phyloP scores from a whole-genome alignment of 2,113 vertebrate genomes.

The Aegithalos caudatus region DNA sequence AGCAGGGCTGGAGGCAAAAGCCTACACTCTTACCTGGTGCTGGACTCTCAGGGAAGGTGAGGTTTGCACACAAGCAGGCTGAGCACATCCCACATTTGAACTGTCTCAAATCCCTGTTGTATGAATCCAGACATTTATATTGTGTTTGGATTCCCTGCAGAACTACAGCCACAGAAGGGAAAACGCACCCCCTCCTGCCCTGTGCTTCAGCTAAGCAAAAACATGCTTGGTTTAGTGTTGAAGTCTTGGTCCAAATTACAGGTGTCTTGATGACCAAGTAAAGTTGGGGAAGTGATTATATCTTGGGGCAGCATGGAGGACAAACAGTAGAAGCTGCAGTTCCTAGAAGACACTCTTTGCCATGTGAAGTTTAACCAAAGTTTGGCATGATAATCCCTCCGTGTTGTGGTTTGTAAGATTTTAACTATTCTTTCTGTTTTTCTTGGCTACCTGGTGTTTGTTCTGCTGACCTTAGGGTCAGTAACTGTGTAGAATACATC shows the following conservation, averaged over 20 bases:
- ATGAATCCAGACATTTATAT: background rate
- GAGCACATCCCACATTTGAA: background rate
- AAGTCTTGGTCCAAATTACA: background rate
- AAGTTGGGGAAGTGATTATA: background rate
- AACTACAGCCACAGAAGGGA: background rate
- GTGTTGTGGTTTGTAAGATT: background rate
- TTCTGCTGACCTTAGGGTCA: background rate
- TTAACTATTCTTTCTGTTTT: slow-evolving; percentile 27
- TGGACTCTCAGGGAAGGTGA: background rate
- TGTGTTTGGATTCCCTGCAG: background rate
- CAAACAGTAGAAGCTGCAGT: background rate
- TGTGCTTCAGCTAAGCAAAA: background rate
- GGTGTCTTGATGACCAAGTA: background rate
- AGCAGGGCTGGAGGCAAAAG: background rate
- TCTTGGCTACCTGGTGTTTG: slow-evolving; percentile 4
- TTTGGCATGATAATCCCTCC: background rate
- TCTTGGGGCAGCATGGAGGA: background rate
- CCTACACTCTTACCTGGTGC: background rate
- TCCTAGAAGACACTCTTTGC: background rate
- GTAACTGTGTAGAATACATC: background rate
- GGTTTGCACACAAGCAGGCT: background rate
- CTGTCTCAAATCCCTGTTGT: background rate
- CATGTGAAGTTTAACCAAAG: background rate
- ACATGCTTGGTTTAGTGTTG: background rate
- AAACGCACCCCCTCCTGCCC: background rate